These are phyloP conservation scores for Pedionomus torquatus DNA, from an alignment of 2,113 vertebrate genomes.

Conservation along the genomic window DNA sequence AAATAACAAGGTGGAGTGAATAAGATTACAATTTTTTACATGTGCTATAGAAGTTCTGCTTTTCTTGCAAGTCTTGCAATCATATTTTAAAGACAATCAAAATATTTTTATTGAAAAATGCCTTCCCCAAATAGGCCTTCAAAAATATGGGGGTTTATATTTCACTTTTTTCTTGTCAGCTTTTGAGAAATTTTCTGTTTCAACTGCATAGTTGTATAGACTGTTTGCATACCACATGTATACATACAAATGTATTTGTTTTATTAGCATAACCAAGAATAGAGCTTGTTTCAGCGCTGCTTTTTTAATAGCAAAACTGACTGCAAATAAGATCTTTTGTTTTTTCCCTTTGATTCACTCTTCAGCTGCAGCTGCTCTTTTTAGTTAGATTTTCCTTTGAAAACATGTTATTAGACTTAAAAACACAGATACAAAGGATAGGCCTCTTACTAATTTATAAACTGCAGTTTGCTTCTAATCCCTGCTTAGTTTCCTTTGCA, in stretches of 20 bases:
- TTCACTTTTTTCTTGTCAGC: neutral
- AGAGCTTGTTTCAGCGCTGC: neutral
- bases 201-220: neutral
- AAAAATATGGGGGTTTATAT: neutral
- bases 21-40: neutral
- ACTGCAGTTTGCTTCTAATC: neutral
- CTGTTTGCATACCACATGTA: neutral
- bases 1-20: neutral
- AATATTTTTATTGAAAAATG: neutral
- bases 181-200: neutral
- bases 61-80: neutral
- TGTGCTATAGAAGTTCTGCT: neutral
- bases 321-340: neutral
- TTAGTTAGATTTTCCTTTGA: neutral
- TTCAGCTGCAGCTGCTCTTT: neutral
- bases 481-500: neutral
- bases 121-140: neutral
- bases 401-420: neutral
- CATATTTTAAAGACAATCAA: neutral
- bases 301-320: neutral
- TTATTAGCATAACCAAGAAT: neutral
- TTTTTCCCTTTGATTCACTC: neutral
- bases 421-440: neutral
- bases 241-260: neutral
- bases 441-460: neutral